Evolutionary conservation across 2,888 invertebrate genomes (phyloP).

Genomic region (Saturnia pavonia): DNA sequence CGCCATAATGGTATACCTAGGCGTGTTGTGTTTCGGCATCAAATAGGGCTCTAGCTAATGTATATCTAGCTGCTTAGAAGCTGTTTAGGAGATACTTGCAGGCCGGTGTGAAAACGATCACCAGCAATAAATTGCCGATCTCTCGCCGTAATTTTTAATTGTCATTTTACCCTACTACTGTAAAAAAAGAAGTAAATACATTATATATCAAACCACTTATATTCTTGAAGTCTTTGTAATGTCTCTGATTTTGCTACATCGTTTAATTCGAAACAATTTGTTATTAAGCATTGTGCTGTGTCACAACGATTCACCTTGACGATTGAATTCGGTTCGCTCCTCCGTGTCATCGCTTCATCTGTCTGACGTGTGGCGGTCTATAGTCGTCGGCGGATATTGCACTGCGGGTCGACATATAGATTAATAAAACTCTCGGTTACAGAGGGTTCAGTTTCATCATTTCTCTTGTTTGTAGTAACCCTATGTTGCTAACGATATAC

Average conservation of each 20-base stretch:
- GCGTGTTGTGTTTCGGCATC: too few relatives aligned
- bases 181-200: too few relatives aligned
- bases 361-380: slow-evolving; percentile 49
- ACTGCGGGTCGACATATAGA: slow-evolving; percentile 56
- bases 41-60: too few relatives aligned
- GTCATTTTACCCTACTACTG: too few relatives aligned
- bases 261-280: slow-evolving; percentile 19
- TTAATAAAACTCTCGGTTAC: slow-evolving; percentile 26
- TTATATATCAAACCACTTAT: background rate
- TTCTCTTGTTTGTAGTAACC: background rate
- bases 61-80: too few relatives aligned
- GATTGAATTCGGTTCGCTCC: slow-evolving; percentile 38
- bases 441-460: background rate
- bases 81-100: too few relatives aligned
- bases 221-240: background rate
- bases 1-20: too few relatives aligned
- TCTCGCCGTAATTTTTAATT: too few relatives aligned
- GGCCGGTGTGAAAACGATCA: too few relatives aligned
- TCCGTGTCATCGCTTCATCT: slow-evolving; percentile 41
- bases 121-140: too few relatives aligned
- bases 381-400: slow-evolving; percentile 65
- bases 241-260: background rate
- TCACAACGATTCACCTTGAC: slow-evolving; percentile 54
- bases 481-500: background rate
- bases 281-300: slow-evolving; percentile 32